Evolutionary conservation across 2,113 vertebrate genomes (phyloP).

Genomic region (Paracanthobrama guichenoti): DNA sequence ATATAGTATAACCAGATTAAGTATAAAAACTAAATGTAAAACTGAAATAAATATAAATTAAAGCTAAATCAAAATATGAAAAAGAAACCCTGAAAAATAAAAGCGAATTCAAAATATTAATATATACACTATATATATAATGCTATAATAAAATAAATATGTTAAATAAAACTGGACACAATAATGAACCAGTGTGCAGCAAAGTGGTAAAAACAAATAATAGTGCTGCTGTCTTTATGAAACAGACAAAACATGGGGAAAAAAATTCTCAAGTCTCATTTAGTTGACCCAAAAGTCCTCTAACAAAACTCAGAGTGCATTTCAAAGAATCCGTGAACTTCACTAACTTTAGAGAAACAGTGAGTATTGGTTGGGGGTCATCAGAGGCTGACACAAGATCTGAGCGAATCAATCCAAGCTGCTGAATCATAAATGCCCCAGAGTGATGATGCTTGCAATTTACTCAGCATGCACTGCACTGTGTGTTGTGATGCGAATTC

Average conservation of each 20-base stretch:
- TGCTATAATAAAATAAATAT: background rate
- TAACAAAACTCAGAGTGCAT: background rate
- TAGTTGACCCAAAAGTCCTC: background rate
- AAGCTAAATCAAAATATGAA: no score
- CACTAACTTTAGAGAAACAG: background rate
- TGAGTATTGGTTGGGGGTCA: slow-evolving; percentile 11
- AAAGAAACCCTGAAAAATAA: no score
- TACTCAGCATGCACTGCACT: background rate
- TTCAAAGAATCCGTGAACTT: slow-evolving; percentile 1
- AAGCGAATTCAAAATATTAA: no score
- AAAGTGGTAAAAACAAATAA: background rate
- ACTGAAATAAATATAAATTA: no score
- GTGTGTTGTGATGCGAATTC: background rate
- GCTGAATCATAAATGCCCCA: slow-evolving; percentile 15
- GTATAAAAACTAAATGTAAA: no score
- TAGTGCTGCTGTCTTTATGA: background rate
- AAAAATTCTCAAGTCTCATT: background rate
- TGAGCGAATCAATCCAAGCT: background rate
- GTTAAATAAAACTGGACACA: background rate
- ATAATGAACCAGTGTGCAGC: background rate
- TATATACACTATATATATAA: background rate
- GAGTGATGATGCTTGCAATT: background rate
- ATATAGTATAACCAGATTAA: no score
- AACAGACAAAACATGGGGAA: background rate
- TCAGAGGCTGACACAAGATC: background rate